Conservation (phyloP, 2,113 vertebrate genomes). For the Rhinichthys klamathensis region DNA sequence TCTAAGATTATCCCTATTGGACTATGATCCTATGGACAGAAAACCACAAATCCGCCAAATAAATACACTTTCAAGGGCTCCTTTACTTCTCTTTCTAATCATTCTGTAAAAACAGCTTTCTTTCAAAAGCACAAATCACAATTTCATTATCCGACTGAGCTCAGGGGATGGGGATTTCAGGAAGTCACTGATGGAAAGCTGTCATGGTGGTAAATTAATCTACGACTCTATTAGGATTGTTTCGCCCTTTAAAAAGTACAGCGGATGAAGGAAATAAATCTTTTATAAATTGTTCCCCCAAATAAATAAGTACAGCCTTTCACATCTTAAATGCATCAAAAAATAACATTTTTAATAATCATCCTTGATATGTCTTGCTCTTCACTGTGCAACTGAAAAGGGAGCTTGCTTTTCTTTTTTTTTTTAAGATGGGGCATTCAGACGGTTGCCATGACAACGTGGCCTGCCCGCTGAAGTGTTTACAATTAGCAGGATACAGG, state of each 20-base stretch:
- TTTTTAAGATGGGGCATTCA: background rate
- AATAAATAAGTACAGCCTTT: slow-evolving; percentile 25
- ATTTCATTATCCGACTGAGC: slow-evolving; percentile 26
- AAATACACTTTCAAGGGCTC: background rate
- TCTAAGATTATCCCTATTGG: slow-evolving; percentile 33
- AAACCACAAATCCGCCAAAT: slow-evolving; percentile 38
- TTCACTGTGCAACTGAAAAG: slow-evolving; percentile 19
- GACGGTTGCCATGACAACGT: slow-evolving; percentile 24
- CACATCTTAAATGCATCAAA: background rate
- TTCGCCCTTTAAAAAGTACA: slow-evolving; percentile 1
- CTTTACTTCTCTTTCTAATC: background rate
- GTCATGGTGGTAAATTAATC: slow-evolving; percentile 23
- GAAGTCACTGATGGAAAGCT: slow-evolving; percentile 30
- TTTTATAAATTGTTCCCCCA: slow-evolving; percentile 1
- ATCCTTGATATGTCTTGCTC: background rate
- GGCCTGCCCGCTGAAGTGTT: slow-evolving; percentile 36
- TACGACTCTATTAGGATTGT: slow-evolving; percentile 31
- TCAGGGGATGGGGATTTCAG: slow-evolving; percentile 18
- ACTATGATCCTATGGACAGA: slow-evolving; percentile 13
- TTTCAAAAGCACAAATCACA: slow-evolving; percentile 19
- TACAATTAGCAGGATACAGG: slow-evolving; percentile 42
- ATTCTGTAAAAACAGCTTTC: slow-evolving; percentile 10
- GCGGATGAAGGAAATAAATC: background rate
- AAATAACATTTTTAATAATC: background rate
- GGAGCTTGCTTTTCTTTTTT: background rate